Percentiles rank a stretch among this genome's conserved stretches.
Evolutionary conservation across 2,888 invertebrate species (phyloP).

Genomic region (Pseudoips prasinana): DNA sequence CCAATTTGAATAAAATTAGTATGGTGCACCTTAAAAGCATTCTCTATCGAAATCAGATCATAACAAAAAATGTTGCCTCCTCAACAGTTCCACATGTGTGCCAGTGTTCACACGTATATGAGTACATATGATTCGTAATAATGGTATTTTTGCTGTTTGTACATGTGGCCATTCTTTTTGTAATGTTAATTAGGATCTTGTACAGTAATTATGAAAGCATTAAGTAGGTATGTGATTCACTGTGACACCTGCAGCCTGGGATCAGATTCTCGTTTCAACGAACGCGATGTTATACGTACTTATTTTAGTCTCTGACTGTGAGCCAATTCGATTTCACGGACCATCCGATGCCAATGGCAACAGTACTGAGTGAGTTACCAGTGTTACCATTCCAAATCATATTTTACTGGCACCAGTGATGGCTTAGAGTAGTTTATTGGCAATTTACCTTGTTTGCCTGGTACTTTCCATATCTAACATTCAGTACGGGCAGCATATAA

Average conservation of each 20-base stretch:
- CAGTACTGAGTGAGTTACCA: conserved; percentile 31
- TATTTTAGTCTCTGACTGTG: conserved; percentile 75
- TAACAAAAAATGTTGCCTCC: no score
- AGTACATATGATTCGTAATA: no score
- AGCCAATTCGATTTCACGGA: conserved; percentile 77
- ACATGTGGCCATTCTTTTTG: conserved; percentile 7
- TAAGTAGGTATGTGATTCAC: conserved; percentile 39
- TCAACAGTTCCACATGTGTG: no score
- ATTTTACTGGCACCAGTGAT: conserved; percentile 29
- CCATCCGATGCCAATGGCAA: conserved; percentile 61
- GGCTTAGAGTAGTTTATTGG: conserved; percentile 5
- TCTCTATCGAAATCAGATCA: no score
- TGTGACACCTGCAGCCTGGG: conserved; percentile 43
- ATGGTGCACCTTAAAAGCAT: no score
- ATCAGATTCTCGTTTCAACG: conserved; percentile 50
- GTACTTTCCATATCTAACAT: conserved; percentile 1
- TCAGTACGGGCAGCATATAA: conserved; percentile 2
- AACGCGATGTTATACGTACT: conserved; percentile 54
- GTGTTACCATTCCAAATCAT: conserved; percentile 46
- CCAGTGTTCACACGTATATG: no score
- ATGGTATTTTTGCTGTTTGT: no score
- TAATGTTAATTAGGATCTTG: conserved; percentile 19
- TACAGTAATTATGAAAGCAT: conserved; percentile 20
- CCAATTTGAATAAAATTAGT: no score
- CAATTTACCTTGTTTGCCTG: conserved; percentile 4